Percentiles rank a stretch among this genome's conserved stretches.
These are phyloP conservation scores for Hemiscyllium ocellatum DNA, from an alignment of 2,113 vertebrate genomes.

Conservation along the genomic window DNA sequence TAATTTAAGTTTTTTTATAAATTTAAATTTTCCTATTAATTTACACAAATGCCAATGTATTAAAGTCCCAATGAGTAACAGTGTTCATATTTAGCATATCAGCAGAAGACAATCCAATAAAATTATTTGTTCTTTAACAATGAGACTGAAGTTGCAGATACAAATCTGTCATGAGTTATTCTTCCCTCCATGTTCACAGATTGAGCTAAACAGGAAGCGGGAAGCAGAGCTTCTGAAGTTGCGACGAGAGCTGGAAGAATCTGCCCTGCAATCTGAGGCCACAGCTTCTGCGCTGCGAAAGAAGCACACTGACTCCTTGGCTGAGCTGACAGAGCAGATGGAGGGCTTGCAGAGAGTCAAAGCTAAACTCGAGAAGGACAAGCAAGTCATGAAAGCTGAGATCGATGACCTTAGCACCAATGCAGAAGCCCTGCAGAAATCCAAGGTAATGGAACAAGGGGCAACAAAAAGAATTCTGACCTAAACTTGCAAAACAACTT, in stretches of 20 bases:
- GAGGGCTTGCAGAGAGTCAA: conserved; percentile 57
- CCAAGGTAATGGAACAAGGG: conserved; percentile 45
- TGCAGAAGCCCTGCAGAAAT: conserved; percentile 51
- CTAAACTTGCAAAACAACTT: background rate
- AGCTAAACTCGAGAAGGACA: conserved; percentile 60
- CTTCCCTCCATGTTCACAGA: conserved; percentile 41
- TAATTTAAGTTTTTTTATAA: background rate
- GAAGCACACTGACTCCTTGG: conserved; percentile 52
- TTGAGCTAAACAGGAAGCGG: conserved; percentile 58
- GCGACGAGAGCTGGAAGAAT: conserved; percentile 54
- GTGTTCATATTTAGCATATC: background rate
- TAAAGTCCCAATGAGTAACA: background rate
- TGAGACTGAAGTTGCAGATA: background rate
- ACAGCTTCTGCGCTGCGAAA: conserved; percentile 46
- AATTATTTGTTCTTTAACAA: background rate
- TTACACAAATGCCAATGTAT: background rate
- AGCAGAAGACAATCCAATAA: background rate
- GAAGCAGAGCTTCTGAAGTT: conserved; percentile 58
- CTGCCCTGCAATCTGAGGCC: conserved; percentile 52
- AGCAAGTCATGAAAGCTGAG: conserved; percentile 57
- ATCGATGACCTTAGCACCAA: conserved; percentile 53
- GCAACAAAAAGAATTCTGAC: background rate
- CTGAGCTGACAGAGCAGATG: conserved; percentile 54
- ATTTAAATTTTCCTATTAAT: background rate
- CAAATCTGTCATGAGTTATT: background rate